Conservation (phyloP, 2,888 invertebrate species). For the Alviniconcha strummeri region DNA sequence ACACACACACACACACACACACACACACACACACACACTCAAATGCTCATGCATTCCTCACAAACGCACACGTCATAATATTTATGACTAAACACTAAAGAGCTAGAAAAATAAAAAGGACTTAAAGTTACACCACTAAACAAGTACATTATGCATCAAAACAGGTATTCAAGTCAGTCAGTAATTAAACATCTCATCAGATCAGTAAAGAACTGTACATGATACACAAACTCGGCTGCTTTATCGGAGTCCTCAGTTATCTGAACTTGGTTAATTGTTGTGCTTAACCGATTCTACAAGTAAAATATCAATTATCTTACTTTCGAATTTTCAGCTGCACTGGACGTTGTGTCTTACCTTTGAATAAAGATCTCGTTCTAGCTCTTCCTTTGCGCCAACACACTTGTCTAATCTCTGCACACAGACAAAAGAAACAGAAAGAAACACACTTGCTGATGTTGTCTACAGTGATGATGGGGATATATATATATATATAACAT, state of each 20-base stretch:
- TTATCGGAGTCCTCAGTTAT: too few relatives aligned
- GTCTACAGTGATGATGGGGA: neutral
- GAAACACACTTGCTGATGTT: neutral
- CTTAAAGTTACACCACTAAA: slow-evolving; percentile 31
- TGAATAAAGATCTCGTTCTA: slow-evolving; percentile 65
- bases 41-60: neutral
- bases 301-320: too few relatives aligned
- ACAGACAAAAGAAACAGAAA: slow-evolving; percentile 17
- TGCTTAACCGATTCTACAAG: too few relatives aligned
- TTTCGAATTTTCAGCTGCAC: neutral
- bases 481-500: neutral
- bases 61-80: neutral
- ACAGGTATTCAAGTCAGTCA: too few relatives aligned
- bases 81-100: too few relatives aligned
- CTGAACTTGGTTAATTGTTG: too few relatives aligned
- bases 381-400: slow-evolving; percentile 66
- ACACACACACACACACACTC: neutral
- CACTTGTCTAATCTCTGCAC: slow-evolving; percentile 66
- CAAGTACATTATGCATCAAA: neutral
- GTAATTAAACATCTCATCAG: too few relatives aligned
- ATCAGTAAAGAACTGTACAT: too few relatives aligned
- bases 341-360: slow-evolving; percentile 52
- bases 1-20: neutral
- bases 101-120: too few relatives aligned
- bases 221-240: too few relatives aligned